Base-by-base conservation (phyloP, 2,113 vertebrate genomes). In the Dascyllus trimaculatus region DNA sequence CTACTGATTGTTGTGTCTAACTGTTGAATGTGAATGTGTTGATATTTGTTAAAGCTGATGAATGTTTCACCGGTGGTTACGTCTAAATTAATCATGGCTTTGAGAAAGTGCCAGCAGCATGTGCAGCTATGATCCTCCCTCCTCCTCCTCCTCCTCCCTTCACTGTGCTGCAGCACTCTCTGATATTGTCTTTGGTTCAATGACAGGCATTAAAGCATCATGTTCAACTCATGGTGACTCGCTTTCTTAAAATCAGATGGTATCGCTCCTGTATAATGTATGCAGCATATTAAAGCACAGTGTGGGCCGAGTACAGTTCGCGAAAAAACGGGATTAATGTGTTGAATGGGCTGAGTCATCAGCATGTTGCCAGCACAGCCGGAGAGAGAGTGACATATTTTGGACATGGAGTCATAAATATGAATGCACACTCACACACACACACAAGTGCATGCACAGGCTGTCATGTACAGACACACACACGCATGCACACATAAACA, bases 311-410 rank as follows among this genome's bases (percentile, higher is more conserved):
- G 80, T 70, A 58, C 70, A 81, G 67, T 79, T 83, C 86, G 75
- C 13, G 43, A 65, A 58, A 69, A 84, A 86, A 72, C 72, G n/a
- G 80, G 77, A 89, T 88, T 82, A 69, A 78, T 85, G 68, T 58
- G 66, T 64, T 74, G 87, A 88, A 82, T 60, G 35, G 46, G 58
- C 77, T 88, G 80, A 84, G 65, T 91, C 81, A 87, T 89, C 78
- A 86, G 75, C 53, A 24, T 82, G 73, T 88, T 60, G 61, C 68
- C 61, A 26, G 79, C 70, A 54, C 62, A 80, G 78, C 35, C 74
- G 24, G 53, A 85, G 67, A 80, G 40, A 85, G 73, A 82, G 81
- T 84, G 74, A 84, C 88, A 85, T 82, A 77, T 88, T 87, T 81
- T 86, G 73, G 56, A 79, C 49, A 59, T 38, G 60, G 66, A 73